Conservation (phyloP, 1,140 invertebrate genomes). For the Philotrypesis tridentata region DNA sequence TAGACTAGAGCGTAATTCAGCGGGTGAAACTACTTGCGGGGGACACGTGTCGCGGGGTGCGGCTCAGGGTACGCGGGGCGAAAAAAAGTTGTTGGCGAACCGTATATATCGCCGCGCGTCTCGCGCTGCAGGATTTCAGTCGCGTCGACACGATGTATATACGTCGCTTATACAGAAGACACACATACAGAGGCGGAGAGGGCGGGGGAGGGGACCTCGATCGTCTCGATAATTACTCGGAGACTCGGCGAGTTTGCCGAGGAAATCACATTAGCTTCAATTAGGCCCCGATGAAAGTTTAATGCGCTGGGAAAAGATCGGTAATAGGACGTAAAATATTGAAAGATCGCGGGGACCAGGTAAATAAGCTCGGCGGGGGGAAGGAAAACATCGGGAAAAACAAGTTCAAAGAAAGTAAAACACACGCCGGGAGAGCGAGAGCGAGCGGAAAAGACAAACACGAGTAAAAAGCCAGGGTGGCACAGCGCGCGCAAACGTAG, state of each 20-base stretch:
- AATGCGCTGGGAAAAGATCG: conserved; percentile 11
- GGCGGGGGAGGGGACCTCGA: not conserved
- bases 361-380: not conserved
- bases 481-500: not conserved
- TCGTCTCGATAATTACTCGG: not conserved
- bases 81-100: too few species aligned
- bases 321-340: conserved; percentile 31
- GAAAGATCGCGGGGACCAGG: conserved; percentile 2
- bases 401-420: conserved; percentile 48
- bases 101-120: too few species aligned
- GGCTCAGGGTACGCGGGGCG: too few species aligned
- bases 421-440: conserved; percentile 1
- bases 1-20: too few species aligned
- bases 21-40: not conserved
- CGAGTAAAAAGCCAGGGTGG: conserved; percentile 30
- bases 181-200: too few species aligned
- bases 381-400: conserved; percentile 21
- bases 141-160: too few species aligned
- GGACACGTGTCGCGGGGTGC: not conserved
- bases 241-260: not conserved
- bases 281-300: conserved; percentile 37
- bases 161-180: too few species aligned
- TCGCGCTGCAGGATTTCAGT: too few species aligned
- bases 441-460: conserved; percentile 41
- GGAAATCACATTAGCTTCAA: conserved; percentile 25